Evolutionary conservation across 2,113 vertebrate species (phyloP), one percentile per base, ranked within the genome.

Genomic region (Alligator sinensis): DNA sequence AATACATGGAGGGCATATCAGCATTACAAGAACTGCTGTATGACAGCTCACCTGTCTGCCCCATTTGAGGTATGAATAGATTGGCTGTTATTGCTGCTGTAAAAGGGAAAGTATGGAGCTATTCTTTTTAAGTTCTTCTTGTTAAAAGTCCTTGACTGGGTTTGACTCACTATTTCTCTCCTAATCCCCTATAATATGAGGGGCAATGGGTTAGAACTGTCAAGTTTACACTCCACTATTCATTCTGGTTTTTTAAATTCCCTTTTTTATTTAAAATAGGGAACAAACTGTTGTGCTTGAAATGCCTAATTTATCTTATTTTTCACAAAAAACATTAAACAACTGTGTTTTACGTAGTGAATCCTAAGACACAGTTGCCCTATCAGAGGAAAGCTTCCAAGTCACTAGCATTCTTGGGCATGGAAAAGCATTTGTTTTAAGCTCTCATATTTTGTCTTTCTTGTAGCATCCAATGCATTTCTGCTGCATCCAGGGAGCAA

Each of bases 401-500:
- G 55, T 55, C 17, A n/a, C 4, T 25, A n/a, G 64, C 60, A 84
- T 30, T 64, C 87, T 16, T 7, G 30, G 78, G 16, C 30, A 72
- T 27, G 54, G 22, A 55, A 54, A 54, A 59, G 61, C 22, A 28
- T 88, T 80, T 68, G 4, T 60, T 4, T 27, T 38, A 63, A 63
- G 24, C 2, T 0, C 28, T n/a, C 9, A 47, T 86, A 68, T 68
- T 59, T 63, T 92, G 66, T 77, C 47, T 4, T 21, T 28, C 17
- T 25, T 54, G 70, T 11, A 16, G 7, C 11, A 28, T 11, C 11
- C 70, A 63, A n/a, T 9, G 19, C 38, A 12, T 47, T n/a, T 66
- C 28, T 2, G 2, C 25, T n/a, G 72, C 15, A 28, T 55, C 60
- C 30, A 3, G 19, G 55, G n/a, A 0, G 0, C 0, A 3, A 6